These are phyloP conservation scores for Dryadula phaetusa DNA, from an alignment of 2,888 invertebrate genomes.

Conservation along the genomic window DNA sequence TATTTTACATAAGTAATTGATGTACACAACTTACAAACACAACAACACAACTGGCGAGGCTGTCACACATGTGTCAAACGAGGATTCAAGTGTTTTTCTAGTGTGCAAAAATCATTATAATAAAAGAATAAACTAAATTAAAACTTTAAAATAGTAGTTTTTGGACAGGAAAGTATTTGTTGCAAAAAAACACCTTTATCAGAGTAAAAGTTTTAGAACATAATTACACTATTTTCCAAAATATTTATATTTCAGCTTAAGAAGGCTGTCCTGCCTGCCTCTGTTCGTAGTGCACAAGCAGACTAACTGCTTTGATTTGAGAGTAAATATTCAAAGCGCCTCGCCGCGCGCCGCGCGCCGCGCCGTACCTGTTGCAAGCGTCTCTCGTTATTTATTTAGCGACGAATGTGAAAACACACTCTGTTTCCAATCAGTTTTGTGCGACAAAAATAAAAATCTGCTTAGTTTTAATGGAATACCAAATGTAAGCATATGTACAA, in stretches of 20 bases:
- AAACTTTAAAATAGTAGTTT: too few relatives aligned
- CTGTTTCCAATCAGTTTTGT: constrained; percentile 1
- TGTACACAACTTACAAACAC: not conserved
- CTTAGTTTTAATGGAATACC: too few relatives aligned
- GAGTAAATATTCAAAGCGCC: constrained; percentile 22
- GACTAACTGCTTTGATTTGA: not conserved
- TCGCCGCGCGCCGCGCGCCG: too few relatives aligned
- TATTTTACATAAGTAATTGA: not conserved
- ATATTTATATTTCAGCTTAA: constrained; percentile 3
- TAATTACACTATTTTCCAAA: not conserved
- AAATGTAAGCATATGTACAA: too few relatives aligned
- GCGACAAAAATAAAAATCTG: too few relatives aligned
- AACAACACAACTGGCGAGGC: too few relatives aligned
- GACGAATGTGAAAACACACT: constrained; percentile 3
- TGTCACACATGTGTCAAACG: too few relatives aligned
- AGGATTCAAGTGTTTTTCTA: too few relatives aligned
- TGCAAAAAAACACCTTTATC: too few relatives aligned
- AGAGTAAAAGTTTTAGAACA: not conserved
- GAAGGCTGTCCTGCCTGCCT: not conserved
- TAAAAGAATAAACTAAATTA: too few relatives aligned
- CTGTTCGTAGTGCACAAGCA: not conserved
- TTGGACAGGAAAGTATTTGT: too few relatives aligned
- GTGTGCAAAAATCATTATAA: too few relatives aligned
- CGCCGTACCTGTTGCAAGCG: constrained; percentile 28
- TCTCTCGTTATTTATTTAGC: constrained; percentile 25